phyloP scores from a whole-genome alignment of 2,888 invertebrate genomes.

The Watsonalla cultraria region DNA sequence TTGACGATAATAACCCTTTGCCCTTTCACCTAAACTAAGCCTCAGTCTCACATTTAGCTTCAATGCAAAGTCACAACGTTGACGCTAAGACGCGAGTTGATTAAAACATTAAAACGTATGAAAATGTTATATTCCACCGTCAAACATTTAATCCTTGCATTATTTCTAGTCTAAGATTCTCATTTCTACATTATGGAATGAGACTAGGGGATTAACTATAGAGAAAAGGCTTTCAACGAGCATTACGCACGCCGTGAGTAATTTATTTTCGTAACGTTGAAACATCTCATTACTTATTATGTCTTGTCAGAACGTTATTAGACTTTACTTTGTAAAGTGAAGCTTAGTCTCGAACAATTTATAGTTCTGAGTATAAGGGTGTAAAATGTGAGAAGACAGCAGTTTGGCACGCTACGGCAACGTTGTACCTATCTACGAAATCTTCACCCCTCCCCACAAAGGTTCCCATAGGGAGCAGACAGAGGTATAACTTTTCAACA shows the following conservation, averaged over 20 bases:
- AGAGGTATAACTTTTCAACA: too few species aligned
- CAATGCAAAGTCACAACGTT: too few species aligned
- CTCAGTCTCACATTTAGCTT: too few species aligned
- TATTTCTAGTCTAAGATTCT: not conserved
- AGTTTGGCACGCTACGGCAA: slow-evolving; percentile 1
- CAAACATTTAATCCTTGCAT: not conserved
- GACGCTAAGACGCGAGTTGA: too few species aligned
- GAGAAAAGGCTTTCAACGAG: slow-evolving; percentile 31
- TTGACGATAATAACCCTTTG: too few species aligned
- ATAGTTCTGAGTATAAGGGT: not conserved
- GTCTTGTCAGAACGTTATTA: slow-evolving; percentile 19
- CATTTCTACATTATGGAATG: slow-evolving; percentile 11
- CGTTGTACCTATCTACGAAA: slow-evolving; percentile 4
- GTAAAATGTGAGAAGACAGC: not conserved
- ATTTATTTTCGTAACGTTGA: slow-evolving; percentile 38
- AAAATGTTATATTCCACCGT: not conserved
- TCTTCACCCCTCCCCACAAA: too few species aligned
- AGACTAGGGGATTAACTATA: slow-evolving; percentile 33
- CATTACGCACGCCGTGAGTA: slow-evolving; percentile 30
- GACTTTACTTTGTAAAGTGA: slow-evolving; percentile 13
- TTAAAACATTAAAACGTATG: too few species aligned
- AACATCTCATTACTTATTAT: slow-evolving; percentile 32
- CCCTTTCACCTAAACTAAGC: too few species aligned
- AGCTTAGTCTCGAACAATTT: slow-evolving; percentile 4
- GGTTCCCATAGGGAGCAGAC: too few species aligned